Base-by-base conservation (phyloP, 1,140 invertebrate genomes). In the Eueides isabella region DNA sequence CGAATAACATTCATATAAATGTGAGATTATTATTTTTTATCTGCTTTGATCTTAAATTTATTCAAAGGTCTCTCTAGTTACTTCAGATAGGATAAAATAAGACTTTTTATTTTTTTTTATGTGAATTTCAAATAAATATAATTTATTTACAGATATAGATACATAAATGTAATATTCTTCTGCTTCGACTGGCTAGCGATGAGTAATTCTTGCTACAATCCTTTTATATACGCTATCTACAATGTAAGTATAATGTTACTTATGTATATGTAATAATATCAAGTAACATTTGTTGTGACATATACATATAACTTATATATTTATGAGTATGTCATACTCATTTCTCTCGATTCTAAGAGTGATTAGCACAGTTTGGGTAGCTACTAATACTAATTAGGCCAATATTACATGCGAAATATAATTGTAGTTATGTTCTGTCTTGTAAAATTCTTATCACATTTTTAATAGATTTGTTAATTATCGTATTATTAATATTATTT, bases 191-290 rank as follows among this genome's bases (percentile, higher is more conserved):
- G 97, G 96, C 88, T 98, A 74, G 97, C 97, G 1, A 97, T 97
- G 97, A 97, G 96, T 77, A 97, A 97, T 86, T 97, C 96, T 62
- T 97, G 97, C 81, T 97, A 96, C 85, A 98, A 98, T 90, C 97
- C 97, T 0, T 97, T 98, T 82, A 97, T 97, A 75, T 97, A 97
- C 83, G 97, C 96, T 14, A 96, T 97, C 76, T 97, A 97, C 79
- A 97, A 97, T 85, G 97, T 97, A 91, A 96, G 96, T 95, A 85
- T 41, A 5, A 31, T 29, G n/a, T 16, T 65, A 62, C 14, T 62
- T 19, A 29, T 11, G 33, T 63, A 68, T 16, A 14, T 35, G 9
- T 67, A n/a, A 19, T 67, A 5, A 31, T 44, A 44, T 44, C n/a
- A 5, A 38, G 16, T 5, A 5, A 33, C 31, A 9, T 33, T 38